These are phyloP conservation scores for Ia io DNA, from an alignment of 2,113 vertebrate species.

Conservation along the genomic window DNA sequence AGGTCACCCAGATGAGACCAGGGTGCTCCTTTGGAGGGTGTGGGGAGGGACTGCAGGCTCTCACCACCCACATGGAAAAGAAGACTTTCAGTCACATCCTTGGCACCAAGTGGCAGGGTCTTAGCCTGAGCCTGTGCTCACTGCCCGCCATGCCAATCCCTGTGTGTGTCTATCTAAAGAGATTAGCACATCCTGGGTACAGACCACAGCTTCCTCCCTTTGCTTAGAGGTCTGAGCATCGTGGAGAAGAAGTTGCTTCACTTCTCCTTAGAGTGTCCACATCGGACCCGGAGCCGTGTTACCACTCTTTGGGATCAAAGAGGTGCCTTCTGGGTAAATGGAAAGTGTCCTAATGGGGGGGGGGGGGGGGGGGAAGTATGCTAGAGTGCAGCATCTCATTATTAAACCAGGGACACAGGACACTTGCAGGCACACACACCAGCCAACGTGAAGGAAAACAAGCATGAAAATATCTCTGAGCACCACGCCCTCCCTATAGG, in stretches of 20 bases:
- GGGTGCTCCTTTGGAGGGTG: rapidly evolving
- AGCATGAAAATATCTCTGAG: background rate
- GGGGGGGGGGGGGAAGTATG: background rate
- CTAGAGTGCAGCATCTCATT: background rate
- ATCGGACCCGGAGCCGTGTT: conserved; percentile 43
- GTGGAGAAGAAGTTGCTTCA: conserved; percentile 58
- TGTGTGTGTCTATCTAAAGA: conserved; percentile 31
- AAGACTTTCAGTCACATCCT: background rate
- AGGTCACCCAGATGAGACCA: background rate
- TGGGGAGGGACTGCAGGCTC: background rate
- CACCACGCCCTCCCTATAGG: background rate
- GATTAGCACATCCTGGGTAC: conserved; percentile 74
- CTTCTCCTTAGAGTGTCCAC: conserved; percentile 65
- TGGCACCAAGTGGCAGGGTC: background rate
- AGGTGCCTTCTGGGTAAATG: background rate
- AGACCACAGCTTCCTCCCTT: conserved; percentile 76
- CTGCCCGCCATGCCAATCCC: conserved; percentile 39
- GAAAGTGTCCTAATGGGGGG: too few species aligned
- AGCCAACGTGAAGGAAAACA: background rate
- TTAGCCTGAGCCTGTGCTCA: background rate
- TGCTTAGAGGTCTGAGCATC: conserved; percentile 40
- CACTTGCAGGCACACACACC: background rate
- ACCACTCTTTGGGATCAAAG: background rate
- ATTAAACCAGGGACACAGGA: background rate
- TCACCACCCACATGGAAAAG: background rate